Base-by-base conservation (phyloP, 2,888 invertebrate genomes). In the Tortricodes alternella region DNA sequence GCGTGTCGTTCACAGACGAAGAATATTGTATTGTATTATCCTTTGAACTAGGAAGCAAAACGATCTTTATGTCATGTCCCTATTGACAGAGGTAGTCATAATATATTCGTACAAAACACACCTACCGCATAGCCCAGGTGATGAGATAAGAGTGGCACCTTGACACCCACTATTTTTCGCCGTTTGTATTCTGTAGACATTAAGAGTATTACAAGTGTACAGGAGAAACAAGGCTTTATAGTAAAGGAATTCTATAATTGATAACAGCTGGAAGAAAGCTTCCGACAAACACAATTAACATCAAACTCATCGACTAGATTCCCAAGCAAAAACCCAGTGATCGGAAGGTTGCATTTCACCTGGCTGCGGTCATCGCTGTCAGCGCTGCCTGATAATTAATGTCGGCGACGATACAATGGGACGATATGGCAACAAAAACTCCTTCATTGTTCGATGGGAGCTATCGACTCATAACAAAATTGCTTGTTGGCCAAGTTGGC, bases 371-470 rank as follows among this genome's bases (percentile, higher is more conserved):
- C 65, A 69, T 38, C 56, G 44, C 21, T 44, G 44, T 44, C 59
- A 63, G 65, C 64, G 62, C 43, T 59, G 56, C 34, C 35, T 32
- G 43, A 16, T 16, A 46, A 58, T 48, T 56, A 53, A 41, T 43
- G 52, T 43, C 48, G 53, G 46, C 44, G 48, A 19, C 44, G 48
- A 39, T 60, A 75, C 76, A 76, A 76, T 74, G 58, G 53, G 62
- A 65, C 65, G 68, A 70, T 61, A 58, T 62, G 59, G 65, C 60
- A 60, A 64, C 69, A 75, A 76, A 59, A 74, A 73, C 46, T 62
- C 61, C 59, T 58, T 63, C 58, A 78, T 74, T 76, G 73, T 77
- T 61, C 59, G 61, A 71, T 73, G 73, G 66, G 70, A 76, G 71
- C 64, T 44, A 55, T 48, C 46, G 27, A 44, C 38, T 49, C 59